A percentile compares a stretch with the other conserved stretches of the same genome.
phyloP scores from a whole-genome alignment of 2,797 vertebrate genomes.

The Trematomus bernacchii region DNA sequence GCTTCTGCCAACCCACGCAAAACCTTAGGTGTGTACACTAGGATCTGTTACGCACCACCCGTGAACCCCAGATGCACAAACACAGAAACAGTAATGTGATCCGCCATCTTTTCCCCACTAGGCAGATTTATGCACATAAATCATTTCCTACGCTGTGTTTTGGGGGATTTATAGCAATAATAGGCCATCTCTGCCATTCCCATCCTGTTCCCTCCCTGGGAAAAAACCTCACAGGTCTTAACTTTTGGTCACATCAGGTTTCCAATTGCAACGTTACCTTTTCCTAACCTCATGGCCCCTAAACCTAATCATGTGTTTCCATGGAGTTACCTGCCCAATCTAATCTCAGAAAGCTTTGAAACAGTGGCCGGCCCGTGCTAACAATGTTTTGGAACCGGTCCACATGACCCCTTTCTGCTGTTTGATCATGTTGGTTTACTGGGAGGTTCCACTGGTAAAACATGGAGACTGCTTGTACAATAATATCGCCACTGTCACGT shows the following conservation, averaged over 20 bases:
- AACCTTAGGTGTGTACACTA: constrained; percentile 80
- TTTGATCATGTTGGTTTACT: constrained; percentile 83
- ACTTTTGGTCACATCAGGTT: constrained; percentile 81
- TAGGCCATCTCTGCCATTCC: constrained; percentile 84
- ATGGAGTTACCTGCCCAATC: constrained; percentile 76
- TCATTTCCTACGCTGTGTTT: constrained; percentile 87
- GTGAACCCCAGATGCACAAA: constrained; percentile 85
- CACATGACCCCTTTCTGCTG: constrained; percentile 70
- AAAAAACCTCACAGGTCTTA: constrained; percentile 83
- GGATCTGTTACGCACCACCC: constrained; percentile 82
- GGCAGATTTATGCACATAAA: constrained; percentile 85
- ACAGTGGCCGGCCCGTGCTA: constrained; percentile 62
- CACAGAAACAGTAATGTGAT: constrained; percentile 82
- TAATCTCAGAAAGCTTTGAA: constrained; percentile 73
- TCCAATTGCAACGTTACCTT: constrained; percentile 80
- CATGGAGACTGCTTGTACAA: constrained; percentile 74
- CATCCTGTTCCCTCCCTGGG: constrained; percentile 84
- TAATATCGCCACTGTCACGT: constrained; percentile 77
- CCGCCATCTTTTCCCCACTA: constrained; percentile 78
- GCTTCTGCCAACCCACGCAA: constrained; percentile 83
- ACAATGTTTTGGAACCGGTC: constrained; percentile 78
- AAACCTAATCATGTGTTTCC: constrained; percentile 79
- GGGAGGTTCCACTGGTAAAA: constrained; percentile 79
- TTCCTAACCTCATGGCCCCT: constrained; percentile 74
- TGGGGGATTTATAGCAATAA: constrained; percentile 85